Evolutionary conservation across 53 echinoderm and acorn worm species (phyloP).

Genomic region (Crossaster papposus): DNA sequence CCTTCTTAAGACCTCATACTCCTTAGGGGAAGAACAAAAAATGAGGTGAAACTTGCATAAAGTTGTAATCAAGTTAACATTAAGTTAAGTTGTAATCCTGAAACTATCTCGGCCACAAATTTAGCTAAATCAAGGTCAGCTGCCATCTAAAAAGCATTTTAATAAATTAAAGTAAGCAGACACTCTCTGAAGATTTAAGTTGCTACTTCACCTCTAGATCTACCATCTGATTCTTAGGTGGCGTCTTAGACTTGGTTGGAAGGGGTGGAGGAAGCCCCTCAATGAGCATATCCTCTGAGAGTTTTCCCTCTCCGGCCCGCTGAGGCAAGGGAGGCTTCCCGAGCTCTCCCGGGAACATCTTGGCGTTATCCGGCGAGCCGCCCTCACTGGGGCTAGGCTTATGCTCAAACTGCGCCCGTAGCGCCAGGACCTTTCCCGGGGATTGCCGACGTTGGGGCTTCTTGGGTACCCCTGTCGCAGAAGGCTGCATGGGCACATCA

Average conservation of each 20-base stretch:
- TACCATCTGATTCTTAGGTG: constrained; percentile 53
- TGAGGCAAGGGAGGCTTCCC: constrained; percentile 57
- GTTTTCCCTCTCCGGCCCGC: constrained; percentile 58
- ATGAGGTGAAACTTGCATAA: not conserved
- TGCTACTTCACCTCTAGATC: constrained; percentile 64
- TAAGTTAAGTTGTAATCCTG: too few species aligned
- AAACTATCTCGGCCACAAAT: too few species aligned
- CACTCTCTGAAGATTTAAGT: not conserved
- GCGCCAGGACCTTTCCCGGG: constrained; percentile 30
- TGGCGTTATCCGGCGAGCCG: not conserved
- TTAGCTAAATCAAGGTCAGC: too few species aligned
- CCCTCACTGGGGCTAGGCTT: constrained; percentile 1
- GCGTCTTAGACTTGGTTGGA: constrained; percentile 68
- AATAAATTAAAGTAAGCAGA: not conserved
- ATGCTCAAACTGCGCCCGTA: constrained; percentile 53
- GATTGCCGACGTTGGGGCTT: constrained; percentile 1
- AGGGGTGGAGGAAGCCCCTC: constrained; percentile 81
- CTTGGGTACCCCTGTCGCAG: not conserved
- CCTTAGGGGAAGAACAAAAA: constrained; percentile 47
- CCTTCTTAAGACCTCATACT: constrained; percentile 79
- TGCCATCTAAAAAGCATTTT: too few species aligned
- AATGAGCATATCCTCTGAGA: constrained; percentile 57
- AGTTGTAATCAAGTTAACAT: too few species aligned
- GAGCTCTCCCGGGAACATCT: not conserved
- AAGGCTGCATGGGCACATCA: not conserved